Evolutionary conservation across 2,797 vertebrate species (phyloP), one percentile per base, ranked within the genome.

Genomic region (Meda fulgida): DNA sequence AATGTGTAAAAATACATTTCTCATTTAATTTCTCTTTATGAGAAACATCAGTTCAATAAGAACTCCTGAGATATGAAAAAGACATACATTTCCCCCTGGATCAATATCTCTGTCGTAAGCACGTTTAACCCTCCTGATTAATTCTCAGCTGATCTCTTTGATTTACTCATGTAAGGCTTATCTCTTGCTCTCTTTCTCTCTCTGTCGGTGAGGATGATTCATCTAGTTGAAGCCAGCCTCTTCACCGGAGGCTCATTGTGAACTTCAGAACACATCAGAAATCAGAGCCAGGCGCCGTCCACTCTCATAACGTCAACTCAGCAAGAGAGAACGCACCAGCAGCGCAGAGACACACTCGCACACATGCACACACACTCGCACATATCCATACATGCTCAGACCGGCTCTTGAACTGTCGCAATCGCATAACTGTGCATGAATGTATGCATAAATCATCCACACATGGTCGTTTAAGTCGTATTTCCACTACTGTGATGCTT

Each of bases 241-340:
- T 91, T 93, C 94, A 95, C 96, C 95, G 94, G 94, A 96, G 94
- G 95, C 94, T 94, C 91, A 92, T 93, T 91, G 94, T 95, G 95
- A 96, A 95, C 96, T 96, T 96, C 97, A 97, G 93, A 94, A 95
- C 93, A 91, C 92, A 96, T 96, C 93, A 94, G 94, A 92, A 92
- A 89, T 95, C 93, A 95, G 92, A 93, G 92, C 90, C 93, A 92
- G 91, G 91, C 88, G 88, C 94, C 90, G 93, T 96, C 95, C 92
- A 89, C 88, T 94, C 90, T 84, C 88, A 94, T 95, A 91, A 94
- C 87, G 90, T 95, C 94, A 95, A 81, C 88, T 87, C 86, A 78
- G 55, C 76, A 87, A 48, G 87, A 83, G 86, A 81, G 88, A 81
- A 46, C 19, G 78, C 84, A 84, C 53, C 34, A 77, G 86, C 69